Conservation (phyloP, 2,888 invertebrate genomes). For the Macrosoma leucophasiata region DNA sequence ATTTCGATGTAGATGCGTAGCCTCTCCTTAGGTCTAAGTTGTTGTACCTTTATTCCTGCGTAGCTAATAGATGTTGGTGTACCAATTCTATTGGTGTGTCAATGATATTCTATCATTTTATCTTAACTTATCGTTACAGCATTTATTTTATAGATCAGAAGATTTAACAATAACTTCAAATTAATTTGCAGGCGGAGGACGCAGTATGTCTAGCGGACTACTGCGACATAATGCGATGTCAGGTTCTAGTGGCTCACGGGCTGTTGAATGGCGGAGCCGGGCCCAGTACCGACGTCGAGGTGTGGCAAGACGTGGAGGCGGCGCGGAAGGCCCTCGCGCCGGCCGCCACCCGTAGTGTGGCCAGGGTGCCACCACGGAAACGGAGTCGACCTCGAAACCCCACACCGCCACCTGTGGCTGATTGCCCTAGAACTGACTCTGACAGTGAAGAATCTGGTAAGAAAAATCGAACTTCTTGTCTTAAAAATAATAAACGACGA, state of each 20-base stretch:
- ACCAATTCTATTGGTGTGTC: too few species aligned
- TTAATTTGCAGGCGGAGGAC: conserved; percentile 84
- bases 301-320: conserved; percentile 87
- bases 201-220: conserved; percentile 95
- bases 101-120: too few species aligned
- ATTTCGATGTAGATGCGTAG: too few species aligned
- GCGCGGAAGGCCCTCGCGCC: conserved; percentile 78
- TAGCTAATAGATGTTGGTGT: too few species aligned
- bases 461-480: too few species aligned
- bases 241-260: conserved; percentile 87
- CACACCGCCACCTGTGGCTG: conserved; percentile 34
- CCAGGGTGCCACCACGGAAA: conserved; percentile 53
- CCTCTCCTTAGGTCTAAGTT: too few species aligned
- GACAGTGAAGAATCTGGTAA: conserved; percentile 41
- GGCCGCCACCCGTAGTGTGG: conserved; percentile 69
- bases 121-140: too few species aligned
- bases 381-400: conserved; percentile 27
- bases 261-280: conserved; percentile 79
- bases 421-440: conserved; percentile 53
- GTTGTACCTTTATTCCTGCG: too few species aligned
- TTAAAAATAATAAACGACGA: too few species aligned
- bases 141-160: too few species aligned
- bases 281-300: conserved; percentile 85
- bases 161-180: too few species aligned
- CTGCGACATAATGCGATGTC: conserved; percentile 97